Conservation (phyloP, 2,888 invertebrate genomes). For the Autographa pulchrina region DNA sequence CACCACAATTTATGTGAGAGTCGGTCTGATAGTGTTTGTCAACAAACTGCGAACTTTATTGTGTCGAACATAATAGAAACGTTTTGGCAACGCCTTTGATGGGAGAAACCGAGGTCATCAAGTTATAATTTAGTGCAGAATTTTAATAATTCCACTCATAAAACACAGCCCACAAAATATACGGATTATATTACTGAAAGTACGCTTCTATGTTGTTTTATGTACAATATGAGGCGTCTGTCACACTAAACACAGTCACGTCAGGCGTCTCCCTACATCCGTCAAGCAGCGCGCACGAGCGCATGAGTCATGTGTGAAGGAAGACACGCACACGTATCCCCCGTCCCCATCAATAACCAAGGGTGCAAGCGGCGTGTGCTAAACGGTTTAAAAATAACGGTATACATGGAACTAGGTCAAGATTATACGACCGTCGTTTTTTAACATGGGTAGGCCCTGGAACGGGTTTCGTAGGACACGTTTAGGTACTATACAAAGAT, state of each 20-base stretch:
- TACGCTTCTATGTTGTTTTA: neutral
- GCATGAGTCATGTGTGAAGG: neutral
- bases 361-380: neutral
- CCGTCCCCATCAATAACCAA: neutral
- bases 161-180: neutral
- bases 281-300: neutral
- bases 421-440: neutral
- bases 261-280: neutral
- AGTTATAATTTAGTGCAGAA: neutral
- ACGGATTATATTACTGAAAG: too few species aligned
- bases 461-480: neutral
- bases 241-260: neutral
- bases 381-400: constrained; percentile 1
- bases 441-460: neutral
- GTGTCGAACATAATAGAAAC: neutral
- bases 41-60: neutral
- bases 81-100: neutral
- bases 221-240: neutral
- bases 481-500: neutral
- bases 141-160: neutral
- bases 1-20: neutral
- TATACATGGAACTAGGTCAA: neutral
- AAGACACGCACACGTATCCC: neutral
- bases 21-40: neutral
- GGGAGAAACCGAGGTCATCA: neutral